These are phyloP conservation scores for Ageneiosus marmoratus DNA, from an alignment of 2,113 vertebrate species.

Conservation along the genomic window DNA sequence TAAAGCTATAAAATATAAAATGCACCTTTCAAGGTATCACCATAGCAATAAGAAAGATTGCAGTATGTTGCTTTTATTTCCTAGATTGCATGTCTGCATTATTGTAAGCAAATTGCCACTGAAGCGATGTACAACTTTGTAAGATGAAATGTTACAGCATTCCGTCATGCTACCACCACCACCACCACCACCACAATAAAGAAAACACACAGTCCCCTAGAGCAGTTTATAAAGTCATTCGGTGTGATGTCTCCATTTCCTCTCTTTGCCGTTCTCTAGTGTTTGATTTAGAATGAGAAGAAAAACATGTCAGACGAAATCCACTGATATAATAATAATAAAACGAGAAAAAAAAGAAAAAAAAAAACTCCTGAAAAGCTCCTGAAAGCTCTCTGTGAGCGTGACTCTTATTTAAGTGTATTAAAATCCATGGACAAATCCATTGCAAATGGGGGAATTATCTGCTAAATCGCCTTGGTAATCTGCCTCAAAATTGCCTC, in stretches of 20 bases:
- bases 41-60: not conserved
- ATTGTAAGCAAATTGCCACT: not conserved
- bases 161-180: not conserved
- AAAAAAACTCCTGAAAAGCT: constrained; percentile 10
- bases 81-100: not conserved
- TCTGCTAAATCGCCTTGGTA: constrained; percentile 70
- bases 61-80: not conserved
- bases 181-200: not conserved
- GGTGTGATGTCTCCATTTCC: constrained; percentile 10
- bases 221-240: not conserved
- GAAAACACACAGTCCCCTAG: not conserved
- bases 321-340: constrained; percentile 56
- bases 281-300: constrained; percentile 32
- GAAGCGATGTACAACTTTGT: not conserved
- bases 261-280: constrained; percentile 4
- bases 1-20: not conserved
- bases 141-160: not conserved
- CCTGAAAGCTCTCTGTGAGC: constrained; percentile 23
- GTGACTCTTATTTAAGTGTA: constrained; percentile 66
- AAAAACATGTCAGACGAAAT: constrained; percentile 63
- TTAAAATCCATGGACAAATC: constrained; percentile 71
- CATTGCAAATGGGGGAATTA: constrained; percentile 67
- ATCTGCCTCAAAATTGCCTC: constrained; percentile 73
- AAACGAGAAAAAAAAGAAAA: not conserved
- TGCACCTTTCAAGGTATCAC: not conserved